These are phyloP conservation scores for Zygaena filipendulae DNA, from an alignment of 2,888 invertebrate species.

Conservation along the genomic window DNA sequence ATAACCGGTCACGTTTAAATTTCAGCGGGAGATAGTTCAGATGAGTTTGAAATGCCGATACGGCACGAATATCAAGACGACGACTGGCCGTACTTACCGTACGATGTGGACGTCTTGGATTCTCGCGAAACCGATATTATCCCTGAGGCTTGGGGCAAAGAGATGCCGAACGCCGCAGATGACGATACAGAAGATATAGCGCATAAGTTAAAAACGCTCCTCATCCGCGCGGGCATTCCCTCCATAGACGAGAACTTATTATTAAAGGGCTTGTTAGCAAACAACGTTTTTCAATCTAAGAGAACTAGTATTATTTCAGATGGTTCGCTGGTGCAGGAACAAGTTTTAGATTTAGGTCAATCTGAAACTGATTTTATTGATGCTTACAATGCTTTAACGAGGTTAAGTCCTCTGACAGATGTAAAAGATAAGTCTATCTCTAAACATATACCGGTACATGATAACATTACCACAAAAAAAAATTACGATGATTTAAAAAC, in stretches of 20 bases:
- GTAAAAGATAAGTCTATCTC: slow-evolving; percentile 13
- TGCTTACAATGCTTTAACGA: slow-evolving; percentile 55
- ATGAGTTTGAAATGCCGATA: slow-evolving; percentile 49
- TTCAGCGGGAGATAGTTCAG: slow-evolving; percentile 64
- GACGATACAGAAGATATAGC: slow-evolving; percentile 31
- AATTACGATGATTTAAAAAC: slow-evolving; percentile 4
- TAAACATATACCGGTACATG: background rate
- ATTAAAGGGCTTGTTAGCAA: slow-evolving; percentile 34
- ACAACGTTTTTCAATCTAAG: slow-evolving; percentile 16
- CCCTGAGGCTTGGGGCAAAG: slow-evolving; percentile 1
- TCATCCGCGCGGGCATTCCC: slow-evolving; percentile 40
- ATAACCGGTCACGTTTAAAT: slow-evolving; percentile 56
- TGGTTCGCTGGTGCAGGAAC: too few relatives aligned
- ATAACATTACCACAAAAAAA: background rate
- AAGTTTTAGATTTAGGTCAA: slow-evolving; percentile 45
- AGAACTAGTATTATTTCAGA: slow-evolving; percentile 13
- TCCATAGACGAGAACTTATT: slow-evolving; percentile 39
- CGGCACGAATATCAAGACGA: slow-evolving; percentile 40
- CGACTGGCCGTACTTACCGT: slow-evolving; percentile 56
- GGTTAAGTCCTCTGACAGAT: slow-evolving; percentile 49
- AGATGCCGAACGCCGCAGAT: slow-evolving; percentile 4
- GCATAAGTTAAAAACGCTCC: slow-evolving; percentile 36
- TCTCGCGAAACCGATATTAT: slow-evolving; percentile 12
- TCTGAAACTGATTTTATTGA: slow-evolving; percentile 60
- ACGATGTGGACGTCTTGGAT: slow-evolving; percentile 22